These are phyloP conservation scores for Microplitis manilae DNA, from an alignment of 2,888 invertebrate species.

Conservation along the genomic window DNA sequence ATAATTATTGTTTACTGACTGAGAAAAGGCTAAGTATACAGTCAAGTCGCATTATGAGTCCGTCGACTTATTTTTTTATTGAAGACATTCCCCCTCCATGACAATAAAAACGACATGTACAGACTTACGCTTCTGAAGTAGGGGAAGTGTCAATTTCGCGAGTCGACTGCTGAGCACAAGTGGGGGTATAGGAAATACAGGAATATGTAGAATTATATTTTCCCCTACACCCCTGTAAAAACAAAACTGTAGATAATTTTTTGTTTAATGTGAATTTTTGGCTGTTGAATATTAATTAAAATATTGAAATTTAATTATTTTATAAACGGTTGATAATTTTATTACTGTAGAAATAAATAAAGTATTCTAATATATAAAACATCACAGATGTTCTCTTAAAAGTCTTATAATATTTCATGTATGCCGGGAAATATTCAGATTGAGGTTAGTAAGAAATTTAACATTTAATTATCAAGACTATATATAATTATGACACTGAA, in stretches of 20 bases:
- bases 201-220: no score
- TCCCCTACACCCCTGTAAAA: no score
- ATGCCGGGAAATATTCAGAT: neutral
- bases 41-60: no score
- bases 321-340: neutral
- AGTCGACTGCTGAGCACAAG: no score
- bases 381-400: neutral
- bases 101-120: no score
- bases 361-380: neutral
- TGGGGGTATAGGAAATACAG: no score
- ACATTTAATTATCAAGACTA: neutral
- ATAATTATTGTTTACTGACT: neutral
- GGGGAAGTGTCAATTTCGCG: no score
- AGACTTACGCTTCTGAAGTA: no score
- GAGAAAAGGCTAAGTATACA: neutral
- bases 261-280: neutral
- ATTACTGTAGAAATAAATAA: neutral
- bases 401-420: neutral
- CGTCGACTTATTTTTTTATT: no score
- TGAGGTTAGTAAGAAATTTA: neutral
- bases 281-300: neutral
- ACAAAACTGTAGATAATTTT: no score
- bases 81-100: no score
- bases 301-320: neutral
- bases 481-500: neutral